Conservation (phyloP, 2,797 vertebrate species). For the Myoxocephalus aenaeus region DNA sequence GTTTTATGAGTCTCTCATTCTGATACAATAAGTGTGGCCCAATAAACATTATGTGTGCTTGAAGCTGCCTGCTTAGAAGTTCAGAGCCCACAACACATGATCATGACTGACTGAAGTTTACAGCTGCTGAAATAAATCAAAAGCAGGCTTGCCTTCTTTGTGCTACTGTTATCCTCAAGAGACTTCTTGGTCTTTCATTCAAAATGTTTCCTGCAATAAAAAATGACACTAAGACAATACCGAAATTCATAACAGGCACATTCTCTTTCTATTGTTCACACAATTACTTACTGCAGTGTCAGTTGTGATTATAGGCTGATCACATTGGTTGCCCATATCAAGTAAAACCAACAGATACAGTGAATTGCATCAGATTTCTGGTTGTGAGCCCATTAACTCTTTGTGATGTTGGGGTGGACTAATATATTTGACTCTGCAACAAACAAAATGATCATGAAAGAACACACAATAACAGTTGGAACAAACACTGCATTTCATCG, state of each 20-base stretch:
- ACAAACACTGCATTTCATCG: neutral
- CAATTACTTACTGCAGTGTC: neutral
- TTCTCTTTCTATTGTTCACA: neutral
- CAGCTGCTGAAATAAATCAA: conserved; percentile 6
- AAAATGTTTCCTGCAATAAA: neutral
- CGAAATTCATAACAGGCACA: neutral
- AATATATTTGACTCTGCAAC: conserved; percentile 7
- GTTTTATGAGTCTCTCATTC: conserved; percentile 21
- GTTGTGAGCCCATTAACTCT: neutral
- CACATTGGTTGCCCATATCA: neutral
- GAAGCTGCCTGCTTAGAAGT: conserved; percentile 14
- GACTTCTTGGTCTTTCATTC: neutral
- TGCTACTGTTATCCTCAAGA: conserved; percentile 9
- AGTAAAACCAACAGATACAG: neutral
- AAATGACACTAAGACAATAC: neutral
- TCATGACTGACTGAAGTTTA: conserved; percentile 4
- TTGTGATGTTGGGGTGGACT: neutral
- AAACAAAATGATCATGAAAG: conserved; percentile 3
- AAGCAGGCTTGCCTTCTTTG: neutral
- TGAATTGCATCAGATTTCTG: neutral
- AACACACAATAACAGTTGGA: neutral
- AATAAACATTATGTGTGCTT: conserved; percentile 12
- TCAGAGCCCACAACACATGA: conserved; percentile 1
- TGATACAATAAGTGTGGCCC: conserved; percentile 2
- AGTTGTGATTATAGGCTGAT: neutral